Evolutionary conservation across 2,888 invertebrate genomes (phyloP).

Genomic region (Camponotus fellah): DNA sequence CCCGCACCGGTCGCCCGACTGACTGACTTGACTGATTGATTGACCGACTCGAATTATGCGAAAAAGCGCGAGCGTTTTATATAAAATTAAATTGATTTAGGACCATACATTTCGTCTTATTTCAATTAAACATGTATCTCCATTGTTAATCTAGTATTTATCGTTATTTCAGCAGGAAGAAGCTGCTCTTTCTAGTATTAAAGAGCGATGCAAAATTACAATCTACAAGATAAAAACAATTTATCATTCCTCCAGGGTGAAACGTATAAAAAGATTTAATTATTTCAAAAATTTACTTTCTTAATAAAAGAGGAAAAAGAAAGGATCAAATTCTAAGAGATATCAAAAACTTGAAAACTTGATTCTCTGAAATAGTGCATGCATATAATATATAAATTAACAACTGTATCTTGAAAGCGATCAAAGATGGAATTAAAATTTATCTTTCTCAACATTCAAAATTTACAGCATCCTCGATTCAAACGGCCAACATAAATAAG

Average conservation of each 20-base stretch:
- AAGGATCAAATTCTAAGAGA: neutral
- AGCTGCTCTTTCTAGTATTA: neutral
- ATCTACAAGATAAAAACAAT: neutral
- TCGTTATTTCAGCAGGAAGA: neutral
- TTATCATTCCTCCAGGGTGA: neutral
- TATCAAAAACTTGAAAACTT: neutral
- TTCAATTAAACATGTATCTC: neutral
- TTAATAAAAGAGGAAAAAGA: neutral
- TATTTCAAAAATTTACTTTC: neutral
- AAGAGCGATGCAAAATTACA: neutral
- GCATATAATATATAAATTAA: neutral
- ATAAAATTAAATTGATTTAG: neutral
- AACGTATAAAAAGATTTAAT: neutral
- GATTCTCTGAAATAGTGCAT: neutral
- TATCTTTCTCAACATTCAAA: neutral
- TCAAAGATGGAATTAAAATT: neutral
- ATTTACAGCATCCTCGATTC: constrained; percentile 9
- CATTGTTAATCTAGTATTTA: neutral
- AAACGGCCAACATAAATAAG: neutral
- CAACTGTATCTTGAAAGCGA: neutral
- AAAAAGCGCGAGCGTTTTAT: neutral
- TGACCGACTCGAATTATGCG: constrained; percentile 7
- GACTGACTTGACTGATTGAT: constrained; percentile 39
- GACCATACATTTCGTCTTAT: neutral
- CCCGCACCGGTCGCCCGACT: constrained; percentile 36